These are phyloP conservation scores for Characodon lateralis DNA, from an alignment of 2,797 vertebrate genomes.

Conservation along the genomic window DNA sequence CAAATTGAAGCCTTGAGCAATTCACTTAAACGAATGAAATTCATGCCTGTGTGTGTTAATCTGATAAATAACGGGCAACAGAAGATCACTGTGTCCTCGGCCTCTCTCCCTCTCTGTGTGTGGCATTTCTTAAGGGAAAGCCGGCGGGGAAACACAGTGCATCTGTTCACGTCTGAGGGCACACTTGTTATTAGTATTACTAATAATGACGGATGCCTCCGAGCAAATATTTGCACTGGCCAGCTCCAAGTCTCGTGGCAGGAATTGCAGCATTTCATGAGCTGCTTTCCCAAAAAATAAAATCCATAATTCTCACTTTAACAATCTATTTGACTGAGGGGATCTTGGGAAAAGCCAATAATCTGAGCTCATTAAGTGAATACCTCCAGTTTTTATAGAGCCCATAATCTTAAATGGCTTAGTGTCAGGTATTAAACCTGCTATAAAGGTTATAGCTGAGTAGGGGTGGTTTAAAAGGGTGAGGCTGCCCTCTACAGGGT, in stretches of 20 bases:
- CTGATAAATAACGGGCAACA: conserved; percentile 61
- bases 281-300: conserved; percentile 55
- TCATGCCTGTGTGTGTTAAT: conserved; percentile 55
- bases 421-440: conserved; percentile 53
- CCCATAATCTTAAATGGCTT: conserved; percentile 60
- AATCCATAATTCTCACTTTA: conserved; percentile 63
- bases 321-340: conserved; percentile 58
- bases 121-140: conserved; percentile 47
- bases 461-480: conserved; percentile 23
- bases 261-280: conserved; percentile 44
- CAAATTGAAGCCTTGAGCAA: conserved; percentile 4
- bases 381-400: conserved; percentile 64
- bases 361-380: conserved; percentile 68
- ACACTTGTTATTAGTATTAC: conserved; percentile 37
- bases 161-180: conserved; percentile 51
- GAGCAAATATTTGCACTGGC: conserved; percentile 66
- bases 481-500: conserved; percentile 61
- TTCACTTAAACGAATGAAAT: conserved; percentile 31
- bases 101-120: conserved; percentile 26
- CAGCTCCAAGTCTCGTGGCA: conserved; percentile 35
- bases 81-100: conserved; percentile 52
- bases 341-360: conserved; percentile 52
- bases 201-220: conserved; percentile 63
- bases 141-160: conserved; percentile 24
- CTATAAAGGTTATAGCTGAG: conserved; percentile 33